A percentile compares a stretch with the other conserved stretches of the same genome.
These are phyloP conservation scores for Oriolus oriolus DNA, from an alignment of 2,113 vertebrate genomes.

Conservation along the genomic window DNA sequence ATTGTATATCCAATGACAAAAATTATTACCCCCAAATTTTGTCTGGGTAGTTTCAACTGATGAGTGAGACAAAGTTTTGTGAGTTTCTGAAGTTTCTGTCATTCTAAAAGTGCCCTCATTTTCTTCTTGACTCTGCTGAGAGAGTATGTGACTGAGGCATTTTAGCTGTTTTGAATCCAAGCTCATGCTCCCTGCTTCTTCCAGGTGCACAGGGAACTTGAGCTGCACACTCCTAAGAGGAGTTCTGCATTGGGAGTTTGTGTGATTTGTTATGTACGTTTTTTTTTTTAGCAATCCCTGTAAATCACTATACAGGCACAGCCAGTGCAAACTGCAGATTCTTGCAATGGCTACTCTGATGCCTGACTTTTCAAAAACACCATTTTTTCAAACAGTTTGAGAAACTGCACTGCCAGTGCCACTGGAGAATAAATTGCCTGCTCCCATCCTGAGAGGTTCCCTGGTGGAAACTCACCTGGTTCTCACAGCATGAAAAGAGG, in stretches of 20 bases:
- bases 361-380: background rate
- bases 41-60: background rate
- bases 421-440: background rate
- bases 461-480: background rate
- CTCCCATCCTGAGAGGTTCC: background rate
- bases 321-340: background rate
- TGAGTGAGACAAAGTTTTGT: background rate
- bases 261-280: background rate
- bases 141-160: background rate
- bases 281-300: background rate
- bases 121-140: background rate
- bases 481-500: background rate
- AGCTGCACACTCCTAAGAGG: background rate
- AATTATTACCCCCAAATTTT: background rate
- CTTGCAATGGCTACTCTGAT: background rate
- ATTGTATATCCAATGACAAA: background rate
- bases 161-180: background rate
- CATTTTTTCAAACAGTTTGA: background rate
- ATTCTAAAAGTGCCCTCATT: background rate
- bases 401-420: background rate
- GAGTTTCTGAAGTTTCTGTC: background rate
- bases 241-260: background rate
- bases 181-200: background rate
- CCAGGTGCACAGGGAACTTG: background rate
- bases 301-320: background rate